A percentile compares a stretch with the other conserved stretches of the same genome.
These are phyloP conservation scores for Stegostoma tigrinum DNA, from an alignment of 2,113 vertebrate genomes.

Conservation along the genomic window DNA sequence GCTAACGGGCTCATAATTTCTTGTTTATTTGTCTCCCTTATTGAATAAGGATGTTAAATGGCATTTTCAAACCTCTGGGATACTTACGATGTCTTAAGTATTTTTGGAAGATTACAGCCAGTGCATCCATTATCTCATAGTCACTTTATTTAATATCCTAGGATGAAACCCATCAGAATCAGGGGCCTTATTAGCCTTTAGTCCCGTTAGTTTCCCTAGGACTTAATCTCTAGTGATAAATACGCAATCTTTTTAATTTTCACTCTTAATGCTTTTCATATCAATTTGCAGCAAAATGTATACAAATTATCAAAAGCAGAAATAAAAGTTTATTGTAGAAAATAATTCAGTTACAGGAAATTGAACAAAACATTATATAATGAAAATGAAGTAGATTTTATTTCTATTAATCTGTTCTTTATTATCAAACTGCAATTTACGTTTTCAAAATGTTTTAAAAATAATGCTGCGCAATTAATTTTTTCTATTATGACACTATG, in stretches of 20 bases:
- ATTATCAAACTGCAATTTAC: background rate
- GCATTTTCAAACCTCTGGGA: no score
- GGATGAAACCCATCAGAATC: no score
- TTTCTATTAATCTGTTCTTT: background rate
- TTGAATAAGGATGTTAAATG: no score
- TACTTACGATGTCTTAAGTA: no score
- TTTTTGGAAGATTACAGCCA: no score
- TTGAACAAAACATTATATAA: background rate
- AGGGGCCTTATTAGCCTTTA: no score
- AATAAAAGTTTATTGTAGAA: background rate
- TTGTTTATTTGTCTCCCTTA: no score
- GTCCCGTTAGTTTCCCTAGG: no score
- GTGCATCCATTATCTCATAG: no score
- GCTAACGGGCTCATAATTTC: no score
- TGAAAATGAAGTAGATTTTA: background rate
- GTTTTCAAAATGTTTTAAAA: background rate
- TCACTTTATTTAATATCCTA: no score
- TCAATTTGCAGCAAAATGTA: slow-evolving; percentile 45
- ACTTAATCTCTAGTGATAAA: no score
- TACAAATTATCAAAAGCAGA: slow-evolving; percentile 32
- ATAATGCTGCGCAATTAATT: background rate
- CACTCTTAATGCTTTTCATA: slow-evolving; percentile 46
- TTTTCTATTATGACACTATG: background rate
- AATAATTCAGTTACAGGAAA: background rate
- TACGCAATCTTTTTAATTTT: slow-evolving; percentile 49